Base-by-base conservation (phyloP, 2,888 invertebrate species). In the Hartigia nigra region DNA sequence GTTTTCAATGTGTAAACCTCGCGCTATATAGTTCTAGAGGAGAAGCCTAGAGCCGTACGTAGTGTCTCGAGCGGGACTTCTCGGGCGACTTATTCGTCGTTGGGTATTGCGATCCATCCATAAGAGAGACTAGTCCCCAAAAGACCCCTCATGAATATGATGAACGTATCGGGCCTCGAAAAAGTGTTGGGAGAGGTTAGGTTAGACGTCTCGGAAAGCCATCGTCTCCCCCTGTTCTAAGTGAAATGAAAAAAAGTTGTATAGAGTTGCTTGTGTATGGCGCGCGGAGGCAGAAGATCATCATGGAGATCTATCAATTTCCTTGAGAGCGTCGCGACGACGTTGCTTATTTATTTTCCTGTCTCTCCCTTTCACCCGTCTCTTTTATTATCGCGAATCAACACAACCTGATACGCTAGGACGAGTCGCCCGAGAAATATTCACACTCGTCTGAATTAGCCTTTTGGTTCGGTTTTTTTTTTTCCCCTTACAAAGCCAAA, bases 1-100 rank as follows among this genome's bases (percentile, higher is more conserved):
- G 78, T 78, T 81, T 81, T 81, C 80, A 79, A 69, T 79, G 78
- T 80, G 83, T 82, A 82, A 83, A 81, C 80, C 81, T 78, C 72
- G 72, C 72, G 34, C 72, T 14, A 39, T 1, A 5, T 55, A 37
- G 12, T 37, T 37, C 12, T 1, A 37, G 70, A 23, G 70, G 12
- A 70, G 70, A n/a, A n/a, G 70, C 70, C 4, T 70, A 70, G n/a
- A 70, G 14, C 69, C n/a, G 69, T 69, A 69, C n/a, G 69, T n/a
- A 69, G 69, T 34, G 69, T 34, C 34, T 34, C 34, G 1, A 34
- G 34, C 34, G 34, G 4, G 34, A 34, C 34, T 34, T 34, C 4
- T 4, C 34, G 34, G 34, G 34, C 36, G 36, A 37, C 36, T 12
- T 37, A 23, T 23, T 55, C 39, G 23, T 4, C 23, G 39, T 55